Conservation (phyloP, 2,113 vertebrate species). For the Pampusana beccarii region DNA sequence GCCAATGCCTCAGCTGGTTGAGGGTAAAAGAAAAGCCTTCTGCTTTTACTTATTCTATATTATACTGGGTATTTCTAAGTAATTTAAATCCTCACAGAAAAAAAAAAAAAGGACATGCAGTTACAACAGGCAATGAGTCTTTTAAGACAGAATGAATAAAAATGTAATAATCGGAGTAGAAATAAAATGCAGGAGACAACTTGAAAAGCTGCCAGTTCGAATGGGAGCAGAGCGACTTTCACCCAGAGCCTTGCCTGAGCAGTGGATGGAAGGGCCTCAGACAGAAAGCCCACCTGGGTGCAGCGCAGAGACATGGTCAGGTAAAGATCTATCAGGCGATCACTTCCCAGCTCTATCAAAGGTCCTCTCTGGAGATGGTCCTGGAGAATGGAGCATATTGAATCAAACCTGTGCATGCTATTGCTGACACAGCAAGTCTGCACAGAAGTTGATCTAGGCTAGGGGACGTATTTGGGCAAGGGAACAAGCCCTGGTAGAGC, state of each 20-base stretch:
- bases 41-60: background rate
- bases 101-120: background rate
- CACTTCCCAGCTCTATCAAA: background rate
- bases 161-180: background rate
- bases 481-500: background rate
- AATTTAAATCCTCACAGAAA: background rate
- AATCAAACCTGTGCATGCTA: background rate
- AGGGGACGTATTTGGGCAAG: background rate
- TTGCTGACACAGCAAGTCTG: background rate
- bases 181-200: background rate
- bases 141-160: background rate
- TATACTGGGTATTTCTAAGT: background rate
- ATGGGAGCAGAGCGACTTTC: background rate
- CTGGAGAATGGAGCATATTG: background rate
- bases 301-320: background rate
- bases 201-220: background rate
- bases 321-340: background rate
- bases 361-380: background rate
- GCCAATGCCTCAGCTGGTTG: background rate
- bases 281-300: background rate
- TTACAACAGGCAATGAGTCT: background rate
- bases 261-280: background rate
- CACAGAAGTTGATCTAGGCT: accelerated
- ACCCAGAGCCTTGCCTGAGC: background rate
- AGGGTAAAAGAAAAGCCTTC: background rate